These are phyloP conservation scores for Amphiprion ocellaris DNA, from an alignment of 2,113 vertebrate species.

Conservation along the genomic window DNA sequence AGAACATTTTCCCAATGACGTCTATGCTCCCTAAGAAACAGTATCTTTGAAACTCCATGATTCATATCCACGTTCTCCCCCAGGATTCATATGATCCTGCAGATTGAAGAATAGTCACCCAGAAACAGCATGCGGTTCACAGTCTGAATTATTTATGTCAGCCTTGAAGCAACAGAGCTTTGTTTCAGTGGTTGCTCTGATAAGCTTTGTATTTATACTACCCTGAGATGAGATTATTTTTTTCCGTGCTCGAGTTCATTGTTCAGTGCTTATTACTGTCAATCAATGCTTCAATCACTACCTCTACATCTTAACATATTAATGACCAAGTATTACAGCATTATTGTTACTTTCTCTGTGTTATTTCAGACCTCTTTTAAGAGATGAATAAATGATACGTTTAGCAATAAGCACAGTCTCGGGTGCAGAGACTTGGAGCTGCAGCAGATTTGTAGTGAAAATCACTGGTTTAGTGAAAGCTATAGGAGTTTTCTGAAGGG, in stretches of 20 bases:
- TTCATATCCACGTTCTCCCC: conserved; percentile 28
- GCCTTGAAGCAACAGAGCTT: conserved; percentile 43
- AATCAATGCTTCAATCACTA: conserved; percentile 81
- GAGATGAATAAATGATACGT: conserved; percentile 23
- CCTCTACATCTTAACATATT: conserved; percentile 75
- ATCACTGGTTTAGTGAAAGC: conserved; percentile 39
- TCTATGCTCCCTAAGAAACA: conserved; percentile 31
- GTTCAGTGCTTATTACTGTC: conserved; percentile 71
- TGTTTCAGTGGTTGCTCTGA: conserved; percentile 52
- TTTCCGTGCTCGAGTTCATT: conserved; percentile 36
- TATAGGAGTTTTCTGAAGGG: conserved; percentile 52
- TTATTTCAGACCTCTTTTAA: conserved; percentile 54
- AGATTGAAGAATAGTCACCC: conserved; percentile 33
- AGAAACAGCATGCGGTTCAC: conserved; percentile 35
- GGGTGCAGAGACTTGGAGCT: conserved; percentile 19
- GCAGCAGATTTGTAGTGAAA: conserved; percentile 51
- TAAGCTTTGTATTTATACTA: conserved; percentile 74
- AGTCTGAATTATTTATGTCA: conserved; percentile 55
- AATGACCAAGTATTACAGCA: conserved; percentile 74
- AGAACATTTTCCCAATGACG: conserved; percentile 38
- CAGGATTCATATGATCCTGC: conserved; percentile 19
- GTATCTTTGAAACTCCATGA: conserved; percentile 46
- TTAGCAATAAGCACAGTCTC: conserved; percentile 69
- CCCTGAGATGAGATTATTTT: conserved; percentile 55
- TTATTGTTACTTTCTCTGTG: conserved; percentile 64